These are phyloP conservation scores for Pararge aegeria DNA, from an alignment of 1,140 invertebrate species.

Conservation along the genomic window DNA sequence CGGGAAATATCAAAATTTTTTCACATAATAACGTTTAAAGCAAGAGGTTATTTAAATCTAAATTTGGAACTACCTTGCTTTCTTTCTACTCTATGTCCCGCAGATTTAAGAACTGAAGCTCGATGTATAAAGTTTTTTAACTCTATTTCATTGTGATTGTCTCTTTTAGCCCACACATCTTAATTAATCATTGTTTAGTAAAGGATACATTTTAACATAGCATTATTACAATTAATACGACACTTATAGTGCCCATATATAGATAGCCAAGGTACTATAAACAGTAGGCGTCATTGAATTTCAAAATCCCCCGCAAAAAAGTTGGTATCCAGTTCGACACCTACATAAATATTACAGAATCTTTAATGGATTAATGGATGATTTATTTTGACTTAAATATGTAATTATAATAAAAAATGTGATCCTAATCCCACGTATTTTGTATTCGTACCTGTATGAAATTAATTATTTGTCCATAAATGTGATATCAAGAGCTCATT, in stretches of 20 bases:
- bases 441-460: neutral
- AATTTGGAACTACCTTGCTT: too few relatives aligned
- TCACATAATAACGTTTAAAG: too few relatives aligned
- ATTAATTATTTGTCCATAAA: neutral
- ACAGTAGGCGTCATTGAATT: conserved; percentile 50
- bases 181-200: neutral
- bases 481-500: neutral
- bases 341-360: conserved; percentile 37
- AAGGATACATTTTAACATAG: conserved; percentile 12
- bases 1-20: too few relatives aligned
- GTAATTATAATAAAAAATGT: conserved; percentile 15
- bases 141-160: too few relatives aligned
- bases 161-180: neutral
- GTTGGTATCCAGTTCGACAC: conserved; percentile 33
- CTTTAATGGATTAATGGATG: conserved; percentile 28
- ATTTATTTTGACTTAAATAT: conserved; percentile 31
- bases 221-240: conserved; percentile 40
- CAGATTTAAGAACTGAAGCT: too few relatives aligned
- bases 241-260: conserved; percentile 50
- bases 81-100: too few relatives aligned
- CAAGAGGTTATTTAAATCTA: too few relatives aligned
- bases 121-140: too few relatives aligned
- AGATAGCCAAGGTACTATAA: conserved; percentile 43
- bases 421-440: conserved; percentile 10
- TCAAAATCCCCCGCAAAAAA: conserved; percentile 47